Evolutionary conservation across 2,888 invertebrate species (phyloP), one percentile per base, ranked within the genome.

Genomic region (Cylloceria caligata): DNA sequence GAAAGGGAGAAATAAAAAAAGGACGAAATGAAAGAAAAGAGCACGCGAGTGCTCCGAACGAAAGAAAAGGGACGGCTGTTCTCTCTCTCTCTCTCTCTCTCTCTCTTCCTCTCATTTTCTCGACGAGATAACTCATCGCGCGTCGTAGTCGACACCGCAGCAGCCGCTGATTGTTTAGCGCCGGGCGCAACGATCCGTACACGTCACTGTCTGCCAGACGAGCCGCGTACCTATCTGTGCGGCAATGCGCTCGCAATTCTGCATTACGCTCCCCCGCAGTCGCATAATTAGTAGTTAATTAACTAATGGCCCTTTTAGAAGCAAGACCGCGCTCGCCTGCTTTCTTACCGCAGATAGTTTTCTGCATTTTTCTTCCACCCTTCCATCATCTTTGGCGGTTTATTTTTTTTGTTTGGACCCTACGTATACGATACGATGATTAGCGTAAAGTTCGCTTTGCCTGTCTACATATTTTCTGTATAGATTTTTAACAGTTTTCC

Each of bases 271-370:
- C 89, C 86, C 87, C 86, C 86, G 87, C 87, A 87, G 87, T 81
- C 87, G 88, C 88, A 90, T 90, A 91, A 91, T 91, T 90, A 90
- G 90, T 87, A 89, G 90, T 90, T 90, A 91, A 91, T 91, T 90
- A 91, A 90, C 90, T 91, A 91, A 91, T 91, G 90, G 91, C 88
- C 89, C 89, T 90, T 89, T 89, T 88, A 88, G 88, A 84, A 83
- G 84, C 85, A 84, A 52, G 36, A 49, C 68, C 74, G 19, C 42
- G 77, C 72, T 34, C 74, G 49, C 39, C 34, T 9, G 49, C 55
- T n/a, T 19, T 30, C 21, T 21, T 52, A 11, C 7, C 19, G 34
- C 34, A 60, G 34, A 9, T 52, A 19, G 19, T 5, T 27, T 47
- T 36, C 21, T 24, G 21, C 24, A 16, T 11, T 24, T 71, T 57